These are phyloP conservation scores for Aldabrachelys gigantea DNA, from an alignment of 2,113 vertebrate species.

Conservation along the genomic window DNA sequence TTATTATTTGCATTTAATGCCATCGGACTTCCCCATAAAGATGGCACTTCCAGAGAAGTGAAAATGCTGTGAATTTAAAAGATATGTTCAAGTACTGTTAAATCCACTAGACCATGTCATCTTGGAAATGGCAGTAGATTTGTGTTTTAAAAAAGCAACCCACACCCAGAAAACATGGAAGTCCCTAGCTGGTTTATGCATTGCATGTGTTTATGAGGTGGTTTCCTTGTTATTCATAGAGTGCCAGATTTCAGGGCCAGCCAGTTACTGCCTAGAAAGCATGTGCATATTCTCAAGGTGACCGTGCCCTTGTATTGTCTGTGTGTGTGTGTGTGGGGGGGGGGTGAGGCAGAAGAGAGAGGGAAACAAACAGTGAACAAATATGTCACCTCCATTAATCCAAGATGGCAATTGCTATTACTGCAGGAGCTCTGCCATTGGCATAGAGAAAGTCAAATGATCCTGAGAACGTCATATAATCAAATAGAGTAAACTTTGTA, in stretches of 20 bases:
- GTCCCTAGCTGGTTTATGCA: not conserved
- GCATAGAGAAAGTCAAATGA: rapidly evolving
- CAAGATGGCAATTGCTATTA: not conserved
- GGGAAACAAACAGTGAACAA: not conserved
- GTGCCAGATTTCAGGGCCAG: not conserved
- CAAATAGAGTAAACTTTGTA: rapidly evolving
- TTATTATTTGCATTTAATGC: not conserved
- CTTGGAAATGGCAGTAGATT: rapidly evolving
- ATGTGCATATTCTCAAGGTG: rapidly evolving
- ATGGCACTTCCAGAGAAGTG: not conserved
- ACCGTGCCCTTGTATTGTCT: rapidly evolving
- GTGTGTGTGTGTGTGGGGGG: rapidly evolving
- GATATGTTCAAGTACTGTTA: not conserved
- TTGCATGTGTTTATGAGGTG: rapidly evolving
- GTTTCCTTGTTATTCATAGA: not conserved
- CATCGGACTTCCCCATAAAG: not conserved
- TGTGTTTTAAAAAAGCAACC: not conserved
- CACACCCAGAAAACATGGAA: rapidly evolving
- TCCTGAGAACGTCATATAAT: rapidly evolving
- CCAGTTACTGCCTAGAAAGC: not conserved
- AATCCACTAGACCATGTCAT: rapidly evolving
- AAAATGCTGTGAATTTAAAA: not conserved
- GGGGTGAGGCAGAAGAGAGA: not conserved
- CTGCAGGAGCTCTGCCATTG: rapidly evolving
- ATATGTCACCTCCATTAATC: rapidly evolving